phyloP scores from a whole-genome alignment of 2,113 vertebrate species.

The Nestor notabilis region DNA sequence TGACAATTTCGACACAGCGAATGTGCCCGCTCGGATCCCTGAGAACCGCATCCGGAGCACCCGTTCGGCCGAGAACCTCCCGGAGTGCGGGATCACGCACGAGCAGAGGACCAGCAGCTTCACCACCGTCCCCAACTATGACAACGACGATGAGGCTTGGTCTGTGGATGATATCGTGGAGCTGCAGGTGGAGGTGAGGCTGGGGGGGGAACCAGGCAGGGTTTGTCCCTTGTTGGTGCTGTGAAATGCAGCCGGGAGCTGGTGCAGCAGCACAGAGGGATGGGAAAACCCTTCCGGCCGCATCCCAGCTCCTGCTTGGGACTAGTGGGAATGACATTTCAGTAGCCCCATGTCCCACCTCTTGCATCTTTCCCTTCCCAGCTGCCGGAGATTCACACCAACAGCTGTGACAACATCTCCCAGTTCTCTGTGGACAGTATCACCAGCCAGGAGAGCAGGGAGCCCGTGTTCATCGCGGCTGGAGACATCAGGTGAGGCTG shows the following conservation, averaged over 20 bases:
- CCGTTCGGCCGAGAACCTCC: constrained; percentile 93
- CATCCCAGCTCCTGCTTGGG: background rate
- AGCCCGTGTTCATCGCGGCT: constrained; percentile 92
- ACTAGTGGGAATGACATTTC: accelerated
- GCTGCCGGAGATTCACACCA: constrained; percentile 91
- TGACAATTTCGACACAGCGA: constrained; percentile 93
- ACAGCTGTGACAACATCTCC: constrained; percentile 98
- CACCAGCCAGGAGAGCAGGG: constrained; percentile 95
- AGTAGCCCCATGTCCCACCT: accelerated
- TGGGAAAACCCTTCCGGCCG: accelerated
- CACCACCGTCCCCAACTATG: constrained; percentile 91
- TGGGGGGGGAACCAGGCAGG: accelerated
- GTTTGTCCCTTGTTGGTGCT: no score
- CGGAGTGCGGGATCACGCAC: constrained; percentile 84
- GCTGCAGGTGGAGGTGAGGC: constrained; percentile 92
- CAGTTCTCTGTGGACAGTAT: constrained; percentile 98
- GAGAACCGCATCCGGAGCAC: constrained; percentile 96
- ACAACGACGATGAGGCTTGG: constrained; percentile 97
- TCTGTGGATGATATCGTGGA: constrained; percentile 94
- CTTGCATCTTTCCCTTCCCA: constrained; percentile 21
- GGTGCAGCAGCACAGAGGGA: accelerated
- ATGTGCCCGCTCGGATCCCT: constrained; percentile 87
- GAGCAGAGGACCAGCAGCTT: constrained; percentile 91
- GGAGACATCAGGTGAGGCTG: constrained; percentile 89
- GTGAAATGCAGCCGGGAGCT: background rate